Evolutionary conservation across 2,113 vertebrate species (phyloP).

Genomic region (Solea senegalensis): DNA sequence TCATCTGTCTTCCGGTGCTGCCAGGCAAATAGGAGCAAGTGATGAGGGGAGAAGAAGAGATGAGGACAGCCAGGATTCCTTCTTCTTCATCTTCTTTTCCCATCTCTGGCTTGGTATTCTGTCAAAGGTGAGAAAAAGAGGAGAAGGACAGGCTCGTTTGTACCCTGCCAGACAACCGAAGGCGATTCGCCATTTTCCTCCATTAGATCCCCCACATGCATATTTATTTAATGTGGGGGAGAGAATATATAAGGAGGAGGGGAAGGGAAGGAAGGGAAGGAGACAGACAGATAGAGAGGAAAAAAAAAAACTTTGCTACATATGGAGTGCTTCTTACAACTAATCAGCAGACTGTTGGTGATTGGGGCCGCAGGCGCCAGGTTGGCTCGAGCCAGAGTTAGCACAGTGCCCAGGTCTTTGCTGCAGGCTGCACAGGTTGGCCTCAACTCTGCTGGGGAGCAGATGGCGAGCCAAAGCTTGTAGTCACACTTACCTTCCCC

Average conservation of each 20-base stretch:
- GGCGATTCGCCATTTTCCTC: conserved; percentile 37
- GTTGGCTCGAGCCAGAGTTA: conserved; percentile 94
- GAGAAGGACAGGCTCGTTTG: conserved; percentile 41
- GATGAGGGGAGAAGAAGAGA: conserved; percentile 43
- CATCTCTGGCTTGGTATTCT: conserved; percentile 57
- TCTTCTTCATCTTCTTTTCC: conserved; percentile 47
- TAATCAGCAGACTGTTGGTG: conserved; percentile 99
- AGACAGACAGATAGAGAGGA: conserved; percentile 55
- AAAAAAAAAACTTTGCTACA: conserved; percentile 96
- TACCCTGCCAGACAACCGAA: conserved; percentile 59
- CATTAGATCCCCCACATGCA: conserved; percentile 58
- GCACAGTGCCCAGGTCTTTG: conserved; percentile 98
- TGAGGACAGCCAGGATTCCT: conserved; percentile 66
- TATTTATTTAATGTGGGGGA: conserved; percentile 72
- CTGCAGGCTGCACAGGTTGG: conserved; percentile 99
- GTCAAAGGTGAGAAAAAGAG: conserved; percentile 68
- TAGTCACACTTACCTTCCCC: conserved; percentile 99
- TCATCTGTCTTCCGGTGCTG: conserved; percentile 75
- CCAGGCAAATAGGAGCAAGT: conserved; percentile 60
- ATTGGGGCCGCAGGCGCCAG: conserved; percentile 92
- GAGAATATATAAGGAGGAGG: conserved; percentile 60
- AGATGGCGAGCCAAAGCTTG: conserved; percentile 99
- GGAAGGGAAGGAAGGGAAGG: conserved; percentile 61
- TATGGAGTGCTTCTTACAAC: conserved; percentile 98
- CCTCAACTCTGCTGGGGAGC: conserved; percentile 99